phyloP scores from a whole-genome alignment of 2,113 vertebrate species.

The Chionis minor region DNA sequence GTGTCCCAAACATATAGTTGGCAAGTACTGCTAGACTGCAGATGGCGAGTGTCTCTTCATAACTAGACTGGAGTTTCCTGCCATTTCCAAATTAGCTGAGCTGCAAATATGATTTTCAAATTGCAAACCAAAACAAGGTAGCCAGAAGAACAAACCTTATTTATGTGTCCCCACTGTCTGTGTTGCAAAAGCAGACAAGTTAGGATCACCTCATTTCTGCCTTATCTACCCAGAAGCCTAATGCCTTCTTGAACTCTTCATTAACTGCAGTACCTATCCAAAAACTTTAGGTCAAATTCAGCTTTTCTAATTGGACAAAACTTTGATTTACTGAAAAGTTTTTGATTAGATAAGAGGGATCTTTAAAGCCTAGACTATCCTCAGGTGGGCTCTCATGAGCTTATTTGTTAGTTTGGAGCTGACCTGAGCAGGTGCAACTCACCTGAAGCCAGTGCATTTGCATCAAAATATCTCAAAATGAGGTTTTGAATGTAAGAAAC shows the following conservation, averaged over 20 bases:
- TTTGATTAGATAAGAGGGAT: background rate
- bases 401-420: background rate
- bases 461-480: background rate
- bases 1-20: conserved; percentile 61
- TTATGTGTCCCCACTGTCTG: background rate
- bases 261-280: background rate
- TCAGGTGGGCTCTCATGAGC: background rate
- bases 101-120: conserved; percentile 60
- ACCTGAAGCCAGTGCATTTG: background rate
- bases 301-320: background rate
- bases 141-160: background rate
- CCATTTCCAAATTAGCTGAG: conserved; percentile 54
- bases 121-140: conserved; percentile 45
- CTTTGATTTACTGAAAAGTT: background rate
- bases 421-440: background rate
- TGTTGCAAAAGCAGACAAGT: background rate
- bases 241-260: background rate
- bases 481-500: background rate
- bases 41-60: conserved; percentile 69
- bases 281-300: background rate
- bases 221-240: background rate
- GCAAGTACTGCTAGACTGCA: conserved; percentile 73
- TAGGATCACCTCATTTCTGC: background rate
- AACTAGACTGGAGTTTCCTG: conserved; percentile 58
- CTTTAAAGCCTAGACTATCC: background rate